Evolutionary conservation across 1,140 invertebrate genomes (phyloP).

Genomic region (Polypedilum vanderplanki): DNA sequence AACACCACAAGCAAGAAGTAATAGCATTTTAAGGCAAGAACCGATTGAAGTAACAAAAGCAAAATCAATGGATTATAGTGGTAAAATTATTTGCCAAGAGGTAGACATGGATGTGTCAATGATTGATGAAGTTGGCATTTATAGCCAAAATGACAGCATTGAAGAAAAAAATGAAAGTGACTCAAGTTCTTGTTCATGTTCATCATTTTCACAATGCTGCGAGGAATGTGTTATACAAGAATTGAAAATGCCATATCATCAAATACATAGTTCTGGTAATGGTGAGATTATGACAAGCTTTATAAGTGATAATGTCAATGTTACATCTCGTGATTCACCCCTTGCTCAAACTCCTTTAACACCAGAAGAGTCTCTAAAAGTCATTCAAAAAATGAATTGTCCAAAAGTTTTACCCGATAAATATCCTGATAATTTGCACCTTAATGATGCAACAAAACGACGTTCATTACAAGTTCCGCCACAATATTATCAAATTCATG

Average conservation of each 20-base stretch:
- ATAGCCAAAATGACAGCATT: conserved; percentile 32
- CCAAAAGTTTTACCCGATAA: conserved; percentile 71
- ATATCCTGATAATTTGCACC: conserved; percentile 46
- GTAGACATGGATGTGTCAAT: conserved; percentile 38
- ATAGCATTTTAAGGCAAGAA: conserved; percentile 63
- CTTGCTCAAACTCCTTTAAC: conserved; percentile 45
- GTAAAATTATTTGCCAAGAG: conserved; percentile 42
- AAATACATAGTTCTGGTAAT: conserved; percentile 38
- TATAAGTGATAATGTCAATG: conserved; percentile 60
- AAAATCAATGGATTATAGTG: conserved; percentile 34
- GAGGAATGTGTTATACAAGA: conserved; percentile 56
- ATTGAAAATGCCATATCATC: conserved; percentile 47
- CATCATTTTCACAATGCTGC: not conserved
- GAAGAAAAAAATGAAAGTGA: conserved; percentile 34
- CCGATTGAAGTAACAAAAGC: conserved; percentile 56
- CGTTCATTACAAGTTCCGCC: conserved; percentile 50
- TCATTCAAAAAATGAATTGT: conserved; percentile 67
- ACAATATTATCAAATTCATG: conserved; percentile 38
- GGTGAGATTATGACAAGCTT: conserved; percentile 46
- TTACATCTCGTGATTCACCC: conserved; percentile 55
- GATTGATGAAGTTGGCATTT: conserved; percentile 34
- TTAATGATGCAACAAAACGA: conserved; percentile 42
- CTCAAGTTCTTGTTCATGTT: conserved; percentile 33
- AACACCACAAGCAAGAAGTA: conserved; percentile 60
- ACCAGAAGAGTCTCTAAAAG: conserved; percentile 61